These are phyloP conservation scores for Stomatorhinus ivindoensis DNA, from an alignment of 2,113 vertebrate genomes.

Conservation along the genomic window DNA sequence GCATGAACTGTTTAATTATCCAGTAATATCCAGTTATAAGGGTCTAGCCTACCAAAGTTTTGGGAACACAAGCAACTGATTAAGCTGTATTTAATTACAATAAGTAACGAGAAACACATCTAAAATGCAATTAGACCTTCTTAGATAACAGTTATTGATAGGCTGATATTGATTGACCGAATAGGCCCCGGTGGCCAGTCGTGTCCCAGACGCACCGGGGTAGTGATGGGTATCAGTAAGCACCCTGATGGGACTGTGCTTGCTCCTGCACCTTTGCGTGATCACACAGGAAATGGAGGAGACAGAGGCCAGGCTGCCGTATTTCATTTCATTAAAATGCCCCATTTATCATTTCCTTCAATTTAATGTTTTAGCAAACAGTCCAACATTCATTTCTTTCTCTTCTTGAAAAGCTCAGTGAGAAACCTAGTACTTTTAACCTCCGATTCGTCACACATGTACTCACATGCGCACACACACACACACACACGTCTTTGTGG, in stretches of 20 bases:
- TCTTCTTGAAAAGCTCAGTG: constrained; percentile 5
- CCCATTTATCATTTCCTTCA: constrained; percentile 14
- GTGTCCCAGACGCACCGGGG: neutral
- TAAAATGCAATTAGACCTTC: neutral
- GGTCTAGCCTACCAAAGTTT: neutral
- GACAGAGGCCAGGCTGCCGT: constrained; percentile 6
- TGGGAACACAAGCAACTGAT: neutral
- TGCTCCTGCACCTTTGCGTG: neutral
- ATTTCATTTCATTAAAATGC: constrained; percentile 12
- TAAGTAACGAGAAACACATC: neutral
- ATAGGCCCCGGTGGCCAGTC: neutral
- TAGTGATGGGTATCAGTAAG: neutral
- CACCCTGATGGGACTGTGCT: neutral
- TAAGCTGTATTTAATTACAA: neutral
- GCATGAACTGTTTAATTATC: neutral
- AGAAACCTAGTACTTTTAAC: neutral
- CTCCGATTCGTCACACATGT: neutral
- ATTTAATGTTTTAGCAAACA: constrained; percentile 10
- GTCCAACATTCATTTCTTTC: constrained; percentile 12
- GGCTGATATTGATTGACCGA: neutral
- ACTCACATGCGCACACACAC: neutral
- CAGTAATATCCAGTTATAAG: neutral
- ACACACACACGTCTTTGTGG: neutral
- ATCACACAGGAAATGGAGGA: neutral
- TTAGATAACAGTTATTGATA: neutral